Evolutionary conservation across 1,140 invertebrate genomes (phyloP).

Genomic region (Whitmania pigra): DNA sequence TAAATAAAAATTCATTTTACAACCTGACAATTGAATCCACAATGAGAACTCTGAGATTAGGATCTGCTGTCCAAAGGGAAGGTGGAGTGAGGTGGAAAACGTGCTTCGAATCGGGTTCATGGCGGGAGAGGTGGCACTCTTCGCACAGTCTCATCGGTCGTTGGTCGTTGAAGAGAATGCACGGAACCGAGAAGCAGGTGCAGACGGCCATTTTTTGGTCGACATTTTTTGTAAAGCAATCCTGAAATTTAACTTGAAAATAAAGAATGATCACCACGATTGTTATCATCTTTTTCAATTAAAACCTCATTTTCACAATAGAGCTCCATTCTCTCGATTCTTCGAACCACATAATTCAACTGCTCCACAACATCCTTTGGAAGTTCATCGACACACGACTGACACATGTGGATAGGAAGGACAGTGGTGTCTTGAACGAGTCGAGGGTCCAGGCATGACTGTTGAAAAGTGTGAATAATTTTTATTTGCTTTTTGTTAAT

Average conservation of each 20-base stretch:
- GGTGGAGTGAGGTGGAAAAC: slow-evolving; percentile 73
- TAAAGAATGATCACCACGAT: slow-evolving; percentile 58
- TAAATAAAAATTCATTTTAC: background rate
- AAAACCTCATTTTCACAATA: slow-evolving; percentile 88
- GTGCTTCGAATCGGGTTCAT: slow-evolving; percentile 73
- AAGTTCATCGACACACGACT: slow-evolving; percentile 87
- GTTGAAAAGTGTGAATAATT: slow-evolving; percentile 7
- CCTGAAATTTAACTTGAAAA: background rate
- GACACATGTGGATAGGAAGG: slow-evolving; percentile 86
- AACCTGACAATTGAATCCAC: slow-evolving; percentile 86
- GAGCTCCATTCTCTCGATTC: slow-evolving; percentile 83
- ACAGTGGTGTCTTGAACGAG: slow-evolving; percentile 55
- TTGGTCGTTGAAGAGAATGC: slow-evolving; percentile 86
- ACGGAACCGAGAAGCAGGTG: slow-evolving; percentile 91
- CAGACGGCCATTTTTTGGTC: slow-evolving; percentile 82
- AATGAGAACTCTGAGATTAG: slow-evolving; percentile 79
- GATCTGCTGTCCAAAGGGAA: slow-evolving; percentile 60
- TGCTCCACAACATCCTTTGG: slow-evolving; percentile 52
- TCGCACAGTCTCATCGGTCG: slow-evolving; percentile 83
- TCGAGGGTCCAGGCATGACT: slow-evolving; percentile 48
- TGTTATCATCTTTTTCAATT: slow-evolving; percentile 22
- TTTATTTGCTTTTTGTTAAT: background rate
- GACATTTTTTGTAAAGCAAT: slow-evolving; percentile 50
- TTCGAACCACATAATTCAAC: slow-evolving; percentile 78
- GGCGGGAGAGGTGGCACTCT: slow-evolving; percentile 53